A percentile compares a stretch with the other conserved stretches of the same genome.
Conservation (phyloP, 2,797 vertebrate genomes). For the Anabas testudineus region DNA sequence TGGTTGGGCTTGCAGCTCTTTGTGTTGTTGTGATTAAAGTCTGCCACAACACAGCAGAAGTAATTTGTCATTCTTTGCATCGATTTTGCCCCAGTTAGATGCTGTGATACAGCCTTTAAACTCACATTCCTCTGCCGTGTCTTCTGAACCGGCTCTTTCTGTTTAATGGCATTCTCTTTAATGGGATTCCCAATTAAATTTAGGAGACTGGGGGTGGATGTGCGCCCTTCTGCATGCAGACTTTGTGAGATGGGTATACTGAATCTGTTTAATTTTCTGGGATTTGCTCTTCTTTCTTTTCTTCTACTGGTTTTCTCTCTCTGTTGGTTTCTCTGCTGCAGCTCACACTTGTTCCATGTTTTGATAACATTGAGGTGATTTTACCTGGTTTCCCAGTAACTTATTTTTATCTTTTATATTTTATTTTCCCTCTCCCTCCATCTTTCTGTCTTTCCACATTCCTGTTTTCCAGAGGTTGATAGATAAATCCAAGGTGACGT, state of each 20-base stretch:
- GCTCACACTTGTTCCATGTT: background rate
- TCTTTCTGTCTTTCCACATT: background rate
- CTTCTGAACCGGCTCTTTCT: slow-evolving; percentile 12
- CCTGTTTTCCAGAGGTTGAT: slow-evolving; percentile 86
- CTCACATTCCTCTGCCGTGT: slow-evolving; percentile 2
- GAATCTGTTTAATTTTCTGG: background rate
- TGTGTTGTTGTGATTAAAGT: background rate
- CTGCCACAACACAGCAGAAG: background rate
- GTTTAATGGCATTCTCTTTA: slow-evolving; percentile 35
- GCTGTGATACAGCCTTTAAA: background rate
- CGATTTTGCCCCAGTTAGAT: background rate
- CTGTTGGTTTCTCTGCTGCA: slow-evolving; percentile 12
- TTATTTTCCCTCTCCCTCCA: background rate
- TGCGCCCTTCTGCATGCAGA: background rate
- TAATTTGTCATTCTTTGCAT: background rate
- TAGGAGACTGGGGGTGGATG: slow-evolving; percentile 6
- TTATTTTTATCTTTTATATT: no score
- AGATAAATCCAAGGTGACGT: slow-evolving; percentile 94
- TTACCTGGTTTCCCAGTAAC: no score
- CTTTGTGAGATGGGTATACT: slow-evolving; percentile 9
- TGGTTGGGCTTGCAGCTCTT: background rate
- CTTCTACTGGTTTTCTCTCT: slow-evolving; percentile 1
- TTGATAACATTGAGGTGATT: background rate
- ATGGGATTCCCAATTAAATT: slow-evolving; percentile 40
- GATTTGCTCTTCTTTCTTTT: slow-evolving; percentile 7